Base-by-base conservation (phyloP, 2,113 vertebrate species). In the Mastomys coucha region DNA sequence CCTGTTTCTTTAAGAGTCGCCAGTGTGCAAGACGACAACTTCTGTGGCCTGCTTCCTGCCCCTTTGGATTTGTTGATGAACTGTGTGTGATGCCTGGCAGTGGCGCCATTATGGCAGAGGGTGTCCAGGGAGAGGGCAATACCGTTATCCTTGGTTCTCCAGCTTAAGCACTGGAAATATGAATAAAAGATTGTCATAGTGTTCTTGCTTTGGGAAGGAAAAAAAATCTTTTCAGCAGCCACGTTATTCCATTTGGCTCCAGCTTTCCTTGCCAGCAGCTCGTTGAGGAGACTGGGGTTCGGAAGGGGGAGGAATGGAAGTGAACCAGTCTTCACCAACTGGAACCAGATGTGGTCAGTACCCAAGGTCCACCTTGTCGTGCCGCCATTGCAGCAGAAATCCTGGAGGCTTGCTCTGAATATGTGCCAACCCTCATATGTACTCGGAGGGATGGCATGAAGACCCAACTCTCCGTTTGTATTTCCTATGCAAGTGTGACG, bases 1-100 rank as follows among this genome's bases (percentile, higher is more conserved):
- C 42, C 8, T 3, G 88, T 98, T 98, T 98, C 82, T 65, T 98
- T 98, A 96, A 87, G 36, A 39, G 89, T 90, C 94, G 91, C 96
- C 89, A 42, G 53, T 6, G n/a, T 51, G 81, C 60, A 94, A 94
- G 96, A 96, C 7, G 0, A 85, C 82, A 87, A 97, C 95, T 97
- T 98, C 96, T 77, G 10, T 24, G 96, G 96, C 67, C 86, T 97
- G 96, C 89, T 77, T 92, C 84, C 94, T 89, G 93, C 0, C 0
- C 91, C 70, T 97, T 82, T 16, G 20, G 9, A 31, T 94, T 94
- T 93, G 95, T 91, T 97, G 95, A 96, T 93, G 97, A 96, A 53
- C 93, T 95, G 93, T 91, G 95, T 49, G 2, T 96, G 97, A 93
- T 84, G 93, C 82, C 97, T 97, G 95, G 93, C 93, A 94, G 39